A percentile compares a stretch with the other conserved stretches of the same genome.
These are phyloP conservation scores for Lycaena phlaeas DNA, from an alignment of 2,888 invertebrate species.

Conservation along the genomic window DNA sequence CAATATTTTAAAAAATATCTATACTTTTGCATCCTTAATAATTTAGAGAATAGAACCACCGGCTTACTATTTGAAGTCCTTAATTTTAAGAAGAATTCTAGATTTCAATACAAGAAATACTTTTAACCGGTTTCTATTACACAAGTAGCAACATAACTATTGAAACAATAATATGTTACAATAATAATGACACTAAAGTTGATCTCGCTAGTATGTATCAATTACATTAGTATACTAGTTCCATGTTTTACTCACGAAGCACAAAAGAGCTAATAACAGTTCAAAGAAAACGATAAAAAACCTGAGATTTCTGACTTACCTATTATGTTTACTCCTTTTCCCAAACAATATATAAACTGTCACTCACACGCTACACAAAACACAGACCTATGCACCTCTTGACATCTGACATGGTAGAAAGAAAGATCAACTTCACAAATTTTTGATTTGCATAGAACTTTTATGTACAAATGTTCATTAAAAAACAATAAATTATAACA, in stretches of 20 bases:
- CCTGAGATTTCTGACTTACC: no score
- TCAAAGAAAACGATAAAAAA: slow-evolving; percentile 21
- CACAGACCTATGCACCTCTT: slow-evolving; percentile 66
- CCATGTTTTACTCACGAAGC: no score
- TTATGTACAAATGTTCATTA: slow-evolving; percentile 50
- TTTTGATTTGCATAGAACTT: slow-evolving; percentile 45
- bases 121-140: slow-evolving; percentile 7
- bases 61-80: not conserved
- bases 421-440: slow-evolving; percentile 41
- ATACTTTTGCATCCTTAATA: not conserved
- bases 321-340: slow-evolving; percentile 63
- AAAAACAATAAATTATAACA: slow-evolving; percentile 64
- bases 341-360: slow-evolving; percentile 67
- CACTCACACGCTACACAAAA: slow-evolving; percentile 64
- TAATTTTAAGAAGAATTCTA: not conserved
- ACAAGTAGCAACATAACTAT: not conserved
- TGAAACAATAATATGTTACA: not conserved
- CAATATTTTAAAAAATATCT: no score
- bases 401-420: slow-evolving; percentile 65
- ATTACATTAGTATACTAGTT: no score
- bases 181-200: no score
- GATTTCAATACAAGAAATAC: not conserved
- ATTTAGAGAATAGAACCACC: slow-evolving; percentile 2
- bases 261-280: no score
- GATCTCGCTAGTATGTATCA: no score